Evolutionary conservation across 1,140 invertebrate species (phyloP), one percentile per base, ranked within the genome.

Genomic region (Homalodisca vitripennis): DNA sequence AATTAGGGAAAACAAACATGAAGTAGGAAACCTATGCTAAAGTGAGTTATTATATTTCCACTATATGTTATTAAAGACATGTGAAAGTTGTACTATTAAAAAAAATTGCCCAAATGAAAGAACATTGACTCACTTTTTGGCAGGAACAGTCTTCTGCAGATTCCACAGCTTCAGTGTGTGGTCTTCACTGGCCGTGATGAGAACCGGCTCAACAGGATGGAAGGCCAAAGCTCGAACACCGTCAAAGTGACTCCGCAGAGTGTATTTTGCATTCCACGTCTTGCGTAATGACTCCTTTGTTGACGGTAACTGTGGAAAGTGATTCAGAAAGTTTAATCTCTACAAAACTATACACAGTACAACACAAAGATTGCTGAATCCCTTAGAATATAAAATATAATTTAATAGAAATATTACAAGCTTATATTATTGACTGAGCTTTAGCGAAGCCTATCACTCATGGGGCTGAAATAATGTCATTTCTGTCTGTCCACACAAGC

Each of bases 161-260:
- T 99, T 99, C 98, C 98, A 99, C 73, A 99, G 82, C 85, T 99
- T 99, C 0, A 99, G 83, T 55, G 98, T 99, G 78, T 98, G 94
- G 85, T 99, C 98, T 82, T 99, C 98, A 63, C 94, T 97, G 3
- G 96, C 98, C 14, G 98, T 99, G 75, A 99, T 94, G 57, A 99
- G 84, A 57, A 98, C 94, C 48, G 97, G 92, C 80, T 99, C 97
- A 66, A 90, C 90, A 41, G 98, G 97, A 84, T 99, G 98, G 86
- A 99, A 99, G 74, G 95, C 95, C 68, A 99, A 85, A 67, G 96
- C 92, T 74, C 97, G 85, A 27, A 99, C 95, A 77, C 94, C 93
- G 82, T 99, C 98, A 80, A 99, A 99, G 84, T 99, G 98, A 78
- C 94, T 97, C 75, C 97, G 86, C 75, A 98, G 82, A 53, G 95